Percentiles rank a stretch among this genome's conserved stretches.
These are phyloP conservation scores for Charaxes varanes DNA, from an alignment of 1,140 invertebrate genomes.

Conservation along the genomic window DNA sequence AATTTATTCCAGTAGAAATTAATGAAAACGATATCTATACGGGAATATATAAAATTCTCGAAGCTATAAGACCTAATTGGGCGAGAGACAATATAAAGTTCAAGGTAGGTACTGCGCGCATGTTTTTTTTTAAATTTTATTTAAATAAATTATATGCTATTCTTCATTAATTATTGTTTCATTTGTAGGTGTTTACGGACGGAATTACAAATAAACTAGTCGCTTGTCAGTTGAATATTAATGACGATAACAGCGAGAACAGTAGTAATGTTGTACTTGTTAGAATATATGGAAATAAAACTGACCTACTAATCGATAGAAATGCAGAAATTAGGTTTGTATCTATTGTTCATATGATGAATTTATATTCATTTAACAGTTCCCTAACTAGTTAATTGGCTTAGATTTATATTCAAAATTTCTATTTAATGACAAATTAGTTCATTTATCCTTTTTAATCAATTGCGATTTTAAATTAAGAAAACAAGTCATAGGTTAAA, in stretches of 20 bases:
- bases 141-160: conserved; percentile 5
- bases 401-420: no score
- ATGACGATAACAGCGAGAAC: conserved; percentile 41
- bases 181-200: conserved; percentile 90
- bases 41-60: conserved; percentile 61
- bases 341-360: no score
- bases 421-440: no score
- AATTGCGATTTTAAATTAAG: no score
- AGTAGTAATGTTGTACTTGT: conserved; percentile 86
- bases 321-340: conserved; percentile 85
- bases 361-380: no score
- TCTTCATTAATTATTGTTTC: no score
- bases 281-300: conserved; percentile 94
- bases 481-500: no score
- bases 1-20: conserved; percentile 49
- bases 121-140: conserved; percentile 6
- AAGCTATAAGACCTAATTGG: conserved; percentile 65
- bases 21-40: conserved; percentile 50
- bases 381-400: no score
- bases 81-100: conserved; percentile 52
- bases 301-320: conserved; percentile 94
- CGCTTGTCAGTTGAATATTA: conserved; percentile 75
- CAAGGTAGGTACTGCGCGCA: conserved; percentile 43
- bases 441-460: no score
- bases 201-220: conserved; percentile 96